Base-by-base conservation (phyloP, 2,797 vertebrate species). In the Botia almorhae region DNA sequence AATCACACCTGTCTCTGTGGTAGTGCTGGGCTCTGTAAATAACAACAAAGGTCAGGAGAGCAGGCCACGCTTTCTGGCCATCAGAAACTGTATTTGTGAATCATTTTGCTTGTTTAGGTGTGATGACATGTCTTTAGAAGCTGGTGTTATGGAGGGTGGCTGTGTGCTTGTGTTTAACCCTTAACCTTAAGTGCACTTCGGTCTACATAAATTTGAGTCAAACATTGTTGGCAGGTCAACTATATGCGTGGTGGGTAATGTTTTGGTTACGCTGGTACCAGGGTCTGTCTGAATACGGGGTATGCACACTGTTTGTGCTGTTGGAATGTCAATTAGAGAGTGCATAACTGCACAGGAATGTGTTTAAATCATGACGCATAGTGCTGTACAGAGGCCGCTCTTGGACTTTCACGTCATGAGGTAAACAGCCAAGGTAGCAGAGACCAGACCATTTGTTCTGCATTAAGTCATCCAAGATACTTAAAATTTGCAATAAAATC, bases 241-340 rank as follows among this genome's bases (percentile, higher is more conserved):
- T 63, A 65, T 68, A 13, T 75, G 51, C 14, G 21, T 16, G 0
- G 58, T 29, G 23, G 36, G 69, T 53, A 12, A 56, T 71, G 74
- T 71, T 80, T 75, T 74, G 48, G 48, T 46, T 70, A 29, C 19
- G 10, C 12, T 17, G 19, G 55, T 67, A 23, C 78, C 43, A 21
- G 16, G n/a, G 63, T 23, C 72, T 55, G 74, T 81, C 75, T 84
- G 75, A 83, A 70, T 79, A 83, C 76, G 81, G 71, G 39, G 74
- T 82, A 79, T 79, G 78, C 12, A 2, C 7, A 6, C 76, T 74
- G 63, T 84, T 81, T 81, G 75, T 81, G 73, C 76, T 80, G 81
- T 74, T 86, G 83, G 86, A 87, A 87, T 85, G 82, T 87, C 84
- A 84, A 85, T 85, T 79, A 84, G 76, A 10, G 14, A 79, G 72